Percentiles rank a stretch among this genome's conserved stretches.
phyloP scores from a whole-genome alignment of 2,113 vertebrate genomes.

The Sorex fumeus region DNA sequence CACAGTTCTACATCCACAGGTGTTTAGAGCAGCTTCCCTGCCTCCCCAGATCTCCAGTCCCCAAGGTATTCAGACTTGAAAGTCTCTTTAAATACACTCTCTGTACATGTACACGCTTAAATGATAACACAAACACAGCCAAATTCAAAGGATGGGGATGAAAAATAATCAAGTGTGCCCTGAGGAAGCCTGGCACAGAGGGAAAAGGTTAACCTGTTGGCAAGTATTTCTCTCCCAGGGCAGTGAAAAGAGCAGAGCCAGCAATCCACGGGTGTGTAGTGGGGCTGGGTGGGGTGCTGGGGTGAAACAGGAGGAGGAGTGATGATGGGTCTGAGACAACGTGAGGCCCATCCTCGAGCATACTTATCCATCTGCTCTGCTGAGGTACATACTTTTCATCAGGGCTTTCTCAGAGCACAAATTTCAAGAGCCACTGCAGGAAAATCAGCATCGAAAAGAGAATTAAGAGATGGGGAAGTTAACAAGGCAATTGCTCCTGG shows the following conservation, averaged over 20 bases:
- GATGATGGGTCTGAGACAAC: not conserved
- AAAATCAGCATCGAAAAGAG: conserved; percentile 15
- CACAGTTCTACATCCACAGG: not conserved
- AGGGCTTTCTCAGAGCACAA: not conserved
- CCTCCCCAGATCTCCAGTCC: not conserved
- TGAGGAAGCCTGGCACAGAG: not conserved
- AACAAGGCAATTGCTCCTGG: not conserved
- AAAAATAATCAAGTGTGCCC: not conserved
- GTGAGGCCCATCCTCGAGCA: not conserved
- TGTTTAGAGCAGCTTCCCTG: not conserved
- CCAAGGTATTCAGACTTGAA: not conserved
- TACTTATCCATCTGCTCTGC: conserved; percentile 58
- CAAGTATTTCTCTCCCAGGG: not conserved
- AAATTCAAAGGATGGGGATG: not conserved
- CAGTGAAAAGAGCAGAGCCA: not conserved
- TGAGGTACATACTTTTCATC: not conserved
- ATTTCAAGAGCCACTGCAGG: not conserved
- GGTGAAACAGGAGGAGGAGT: not conserved
- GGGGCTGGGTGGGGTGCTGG: not conserved
- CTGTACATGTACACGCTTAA: not conserved
- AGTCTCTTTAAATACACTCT: not conserved
- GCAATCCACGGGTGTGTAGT: not conserved
- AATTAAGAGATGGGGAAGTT: not conserved
- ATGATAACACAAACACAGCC: not conserved
- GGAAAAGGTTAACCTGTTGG: not conserved